Base-by-base conservation (phyloP, 1,140 invertebrate genomes). In the Physella acuta region DNA sequence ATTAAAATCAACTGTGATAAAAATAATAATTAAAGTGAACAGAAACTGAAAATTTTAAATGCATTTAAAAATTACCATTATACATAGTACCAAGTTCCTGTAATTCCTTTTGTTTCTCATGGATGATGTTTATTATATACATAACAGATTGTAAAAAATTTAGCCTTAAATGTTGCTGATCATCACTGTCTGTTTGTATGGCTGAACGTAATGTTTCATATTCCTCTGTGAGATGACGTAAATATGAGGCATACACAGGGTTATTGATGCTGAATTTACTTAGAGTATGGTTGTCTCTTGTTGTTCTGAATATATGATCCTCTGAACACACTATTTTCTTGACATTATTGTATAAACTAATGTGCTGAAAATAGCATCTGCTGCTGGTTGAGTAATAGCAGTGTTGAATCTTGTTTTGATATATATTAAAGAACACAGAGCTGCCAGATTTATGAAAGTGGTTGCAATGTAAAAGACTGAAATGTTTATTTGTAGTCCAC, bases 251-350 rank as follows among this genome's bases (percentile, higher is more conserved):
- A 44, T 44, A 62, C 2, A 44, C 1, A 3, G 60, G 39, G 30
- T 62, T 62, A 24, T 37, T 30, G 2, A 62, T 44, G n/a, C 34
- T 62, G 36, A 62, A 62, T 44, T 62, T 62, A 11, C 34, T 24
- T 24, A 26, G 30, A 1, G 2, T 17, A 24, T 62, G 60, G 36
- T 62, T 39, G n/a, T 24, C 8, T 62, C 60, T 62, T n/a, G n/a
- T n/a, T n/a, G n/a, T n/a, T n/a, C n/a, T n/a, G n/a, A n/a, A n/a
- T n/a, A n/a, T n/a, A n/a, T n/a, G n/a, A n/a, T n/a, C n/a, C n/a
- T n/a, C n/a, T n/a, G n/a, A n/a, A n/a, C n/a, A n/a, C n/a, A n/a
- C n/a, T n/a, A n/a, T n/a, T n/a, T n/a, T n/a, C n/a, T n/a, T n/a
- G n/a, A n/a, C n/a, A n/a, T n/a, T n/a, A n/a, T n/a, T n/a, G n/a